Conservation (phyloP, 2,113 vertebrate species). For the Coracopsis vasa region DNA sequence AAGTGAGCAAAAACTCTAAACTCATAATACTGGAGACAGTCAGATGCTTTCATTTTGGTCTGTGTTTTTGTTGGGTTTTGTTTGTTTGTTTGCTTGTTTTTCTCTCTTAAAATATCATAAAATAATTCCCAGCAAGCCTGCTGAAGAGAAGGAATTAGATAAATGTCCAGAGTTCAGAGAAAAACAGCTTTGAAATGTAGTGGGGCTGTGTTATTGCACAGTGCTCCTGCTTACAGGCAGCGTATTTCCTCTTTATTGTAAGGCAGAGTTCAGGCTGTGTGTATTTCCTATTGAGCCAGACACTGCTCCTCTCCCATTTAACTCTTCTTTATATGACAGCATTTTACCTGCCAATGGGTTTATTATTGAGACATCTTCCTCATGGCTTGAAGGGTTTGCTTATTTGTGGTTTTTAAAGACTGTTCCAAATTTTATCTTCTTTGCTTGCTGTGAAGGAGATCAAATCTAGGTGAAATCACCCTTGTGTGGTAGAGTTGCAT, state of each 20-base stretch:
- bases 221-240: background rate
- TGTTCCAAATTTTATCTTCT: background rate
- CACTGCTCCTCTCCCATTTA: conserved; percentile 7
- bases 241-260: conserved; percentile 54
- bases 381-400: background rate
- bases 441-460: background rate
- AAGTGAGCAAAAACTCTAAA: background rate
- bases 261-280: conserved; percentile 31
- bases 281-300: conserved; percentile 18
- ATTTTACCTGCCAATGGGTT: background rate
- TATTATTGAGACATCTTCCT: conserved; percentile 18
- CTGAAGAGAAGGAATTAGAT: conserved; percentile 47
- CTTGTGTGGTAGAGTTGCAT: background rate
- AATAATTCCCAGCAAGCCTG: background rate
- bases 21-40: background rate
- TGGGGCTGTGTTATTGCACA: conserved; percentile 4
- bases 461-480: background rate
- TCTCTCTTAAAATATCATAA: background rate
- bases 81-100: background rate
- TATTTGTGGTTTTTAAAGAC: background rate
- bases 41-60: background rate
- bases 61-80: background rate
- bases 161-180: conserved; percentile 44
- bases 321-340: conserved; percentile 20
- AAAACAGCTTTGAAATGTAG: conserved; percentile 53